Percentiles rank a stretch among this genome's conserved stretches.
These are phyloP conservation scores for Cacoxenus indagator DNA, from an alignment of 2,888 invertebrate species.

Conservation along the genomic window DNA sequence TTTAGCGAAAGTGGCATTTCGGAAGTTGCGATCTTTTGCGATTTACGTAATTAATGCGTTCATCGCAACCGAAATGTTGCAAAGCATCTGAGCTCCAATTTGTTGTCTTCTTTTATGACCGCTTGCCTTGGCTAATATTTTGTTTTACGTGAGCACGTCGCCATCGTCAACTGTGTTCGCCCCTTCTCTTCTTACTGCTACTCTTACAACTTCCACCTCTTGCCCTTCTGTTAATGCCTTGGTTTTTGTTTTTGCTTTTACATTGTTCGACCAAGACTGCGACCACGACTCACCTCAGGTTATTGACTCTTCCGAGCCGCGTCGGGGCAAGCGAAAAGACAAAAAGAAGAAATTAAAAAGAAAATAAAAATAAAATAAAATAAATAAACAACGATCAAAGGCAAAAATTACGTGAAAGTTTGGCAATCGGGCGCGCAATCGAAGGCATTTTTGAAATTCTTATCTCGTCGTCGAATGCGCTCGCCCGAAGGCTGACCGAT, in stretches of 20 bases:
- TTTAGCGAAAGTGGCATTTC: not conserved
- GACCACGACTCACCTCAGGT: not conserved
- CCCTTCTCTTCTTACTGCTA: too few relatives aligned
- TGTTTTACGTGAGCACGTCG: too few relatives aligned
- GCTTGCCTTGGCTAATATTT: too few relatives aligned
- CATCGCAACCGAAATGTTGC: not conserved
- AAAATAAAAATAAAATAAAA: not conserved
- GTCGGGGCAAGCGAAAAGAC: not conserved
- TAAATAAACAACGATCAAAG: not conserved
- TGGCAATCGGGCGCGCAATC: constrained; percentile 46
- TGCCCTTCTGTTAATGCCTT: not conserved
- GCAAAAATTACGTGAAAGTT: constrained; percentile 21
- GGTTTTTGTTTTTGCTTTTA: constrained; percentile 41
- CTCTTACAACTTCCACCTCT: too few relatives aligned
- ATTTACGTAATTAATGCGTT: not conserved
- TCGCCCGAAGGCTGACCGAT: constrained; percentile 35
- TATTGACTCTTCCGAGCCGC: not conserved
- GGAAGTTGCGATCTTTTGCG: not conserved
- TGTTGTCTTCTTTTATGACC: too few relatives aligned
- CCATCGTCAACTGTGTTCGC: too few relatives aligned
- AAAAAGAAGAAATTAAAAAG: constrained; percentile 9
- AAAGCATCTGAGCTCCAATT: too few relatives aligned
- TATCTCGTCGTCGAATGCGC: constrained; percentile 47
- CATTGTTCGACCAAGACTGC: constrained; percentile 1
- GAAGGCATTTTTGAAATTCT: constrained; percentile 60